phyloP scores from a whole-genome alignment of 2,888 invertebrate species.

The Yponomeuta evonymella region DNA sequence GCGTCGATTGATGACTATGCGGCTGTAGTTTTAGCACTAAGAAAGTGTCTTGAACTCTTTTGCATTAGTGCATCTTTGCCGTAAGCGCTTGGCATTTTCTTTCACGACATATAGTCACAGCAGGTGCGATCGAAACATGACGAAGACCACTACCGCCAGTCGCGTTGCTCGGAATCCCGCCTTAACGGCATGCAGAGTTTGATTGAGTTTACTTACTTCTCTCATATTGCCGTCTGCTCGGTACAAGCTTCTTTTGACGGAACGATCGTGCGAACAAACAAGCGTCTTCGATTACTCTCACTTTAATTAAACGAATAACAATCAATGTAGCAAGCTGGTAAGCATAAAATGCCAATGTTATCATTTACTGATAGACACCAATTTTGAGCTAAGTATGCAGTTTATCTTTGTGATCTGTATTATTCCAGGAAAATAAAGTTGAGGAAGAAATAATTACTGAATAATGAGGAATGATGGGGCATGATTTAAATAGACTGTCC shows the following conservation, averaged over 20 bases:
- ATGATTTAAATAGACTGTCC: background rate
- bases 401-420: background rate
- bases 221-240: slow-evolving; percentile 48
- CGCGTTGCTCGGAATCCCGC: background rate
- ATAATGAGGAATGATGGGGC: background rate
- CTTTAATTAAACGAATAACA: slow-evolving; percentile 15
- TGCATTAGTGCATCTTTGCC: background rate
- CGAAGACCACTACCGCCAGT: background rate
- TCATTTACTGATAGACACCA: slow-evolving; percentile 48
- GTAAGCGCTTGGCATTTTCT: background rate
- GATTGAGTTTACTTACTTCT: slow-evolving; percentile 54
- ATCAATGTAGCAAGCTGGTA: slow-evolving; percentile 14
- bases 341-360: slow-evolving; percentile 38
- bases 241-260: slow-evolving; percentile 53
- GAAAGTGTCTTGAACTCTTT: background rate
- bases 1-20: background rate
- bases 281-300: slow-evolving; percentile 34
- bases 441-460: background rate
- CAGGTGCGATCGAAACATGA: background rate
- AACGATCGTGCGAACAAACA: slow-evolving; percentile 50
- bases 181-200: slow-evolving; percentile 29
- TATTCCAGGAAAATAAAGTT: background rate
- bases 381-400: slow-evolving; percentile 14
- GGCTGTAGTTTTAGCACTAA: background rate
- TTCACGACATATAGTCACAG: background rate